phyloP scores from a whole-genome alignment of 2,113 vertebrate genomes.

The Sturnira hondurensis region DNA sequence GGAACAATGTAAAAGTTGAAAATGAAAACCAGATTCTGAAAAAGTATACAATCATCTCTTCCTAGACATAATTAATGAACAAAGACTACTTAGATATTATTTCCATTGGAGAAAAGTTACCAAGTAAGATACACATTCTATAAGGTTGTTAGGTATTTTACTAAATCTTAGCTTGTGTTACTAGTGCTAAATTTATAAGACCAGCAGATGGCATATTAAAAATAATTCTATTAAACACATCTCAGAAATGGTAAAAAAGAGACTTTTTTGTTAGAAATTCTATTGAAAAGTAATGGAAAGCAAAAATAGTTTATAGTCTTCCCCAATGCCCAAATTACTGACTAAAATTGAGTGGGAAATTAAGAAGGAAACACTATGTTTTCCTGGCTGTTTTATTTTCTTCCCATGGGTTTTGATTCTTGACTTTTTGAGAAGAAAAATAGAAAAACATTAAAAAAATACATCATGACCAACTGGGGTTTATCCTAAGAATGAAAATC shows the following conservation, averaged over 20 bases:
- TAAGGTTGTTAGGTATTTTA: not conserved
- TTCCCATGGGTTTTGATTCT: not conserved
- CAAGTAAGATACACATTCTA: not conserved
- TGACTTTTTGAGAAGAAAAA: not conserved
- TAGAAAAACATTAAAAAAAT: not conserved
- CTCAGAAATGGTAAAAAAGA: not conserved
- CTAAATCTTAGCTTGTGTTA: not conserved
- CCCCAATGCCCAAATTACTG: not conserved
- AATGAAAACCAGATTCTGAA: not conserved
- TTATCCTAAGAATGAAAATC: not conserved
- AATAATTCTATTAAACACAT: not conserved
- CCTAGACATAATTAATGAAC: not conserved
- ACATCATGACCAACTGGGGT: not conserved
- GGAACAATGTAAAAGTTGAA: not conserved
- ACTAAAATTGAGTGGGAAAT: not conserved
- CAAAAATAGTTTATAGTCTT: not conserved
- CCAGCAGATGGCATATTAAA: not conserved
- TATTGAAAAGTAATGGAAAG: not conserved
- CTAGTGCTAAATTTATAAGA: slow-evolving; percentile 16
- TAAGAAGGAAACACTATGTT: not conserved
- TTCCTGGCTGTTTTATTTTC: not conserved
- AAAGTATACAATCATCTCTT: not conserved
- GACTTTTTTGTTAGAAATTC: not conserved
- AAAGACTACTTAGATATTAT: not conserved
- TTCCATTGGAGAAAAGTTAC: not conserved